Base-by-base conservation (phyloP, 2,797 vertebrate genomes). In the Cheirogaleus major region DNA sequence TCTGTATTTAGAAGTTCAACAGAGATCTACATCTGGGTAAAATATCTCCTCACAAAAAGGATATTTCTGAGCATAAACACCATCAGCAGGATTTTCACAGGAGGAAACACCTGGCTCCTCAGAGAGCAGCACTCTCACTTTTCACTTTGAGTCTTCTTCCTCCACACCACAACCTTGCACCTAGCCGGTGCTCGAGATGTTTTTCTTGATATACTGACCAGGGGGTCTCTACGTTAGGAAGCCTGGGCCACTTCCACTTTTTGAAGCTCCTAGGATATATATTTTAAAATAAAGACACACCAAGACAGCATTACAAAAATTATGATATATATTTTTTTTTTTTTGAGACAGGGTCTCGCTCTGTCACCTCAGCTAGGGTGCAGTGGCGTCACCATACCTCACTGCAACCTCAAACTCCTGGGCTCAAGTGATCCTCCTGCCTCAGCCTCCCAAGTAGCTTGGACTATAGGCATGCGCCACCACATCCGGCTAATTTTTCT, bases 21-120 rank as follows among this genome's bases (percentile, higher is more conserved):
- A 55, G 92, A 92, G 82, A 89, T 27, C 55, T 5, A 65, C 69
- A 78, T 81, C 84, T 90, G 89, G 38, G 78, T 90, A 90, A 97
- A 96, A 38, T 8, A 92, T 41, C 89, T 92, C 38, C 38, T 85
- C 63, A 72, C 2, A 9, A 88, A 80, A 90, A 92, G 61, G 48
- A 15, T 73, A 52, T 91, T 85, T 18, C 22, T 35, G 63, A 87
- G 52, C 45, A 69, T 10, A 18, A 87, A 69, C 30, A 92, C 52
- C 65, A 95, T n/a, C 55, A 89, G 57, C 73, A 88, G 81, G 88
- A 87, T 75, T 52, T 92, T 48, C 69, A 52, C 32, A 76, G 80
- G 30, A 95, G 23, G 69, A 65, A 59, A 57, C 14, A 43, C 8
- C 18, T n/a, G 61, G 80, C 43, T 84, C 52, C 30, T 7, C 20